phyloP scores from a whole-genome alignment of 1,140 invertebrate genomes.

The Euura saliciscinereae region DNA sequence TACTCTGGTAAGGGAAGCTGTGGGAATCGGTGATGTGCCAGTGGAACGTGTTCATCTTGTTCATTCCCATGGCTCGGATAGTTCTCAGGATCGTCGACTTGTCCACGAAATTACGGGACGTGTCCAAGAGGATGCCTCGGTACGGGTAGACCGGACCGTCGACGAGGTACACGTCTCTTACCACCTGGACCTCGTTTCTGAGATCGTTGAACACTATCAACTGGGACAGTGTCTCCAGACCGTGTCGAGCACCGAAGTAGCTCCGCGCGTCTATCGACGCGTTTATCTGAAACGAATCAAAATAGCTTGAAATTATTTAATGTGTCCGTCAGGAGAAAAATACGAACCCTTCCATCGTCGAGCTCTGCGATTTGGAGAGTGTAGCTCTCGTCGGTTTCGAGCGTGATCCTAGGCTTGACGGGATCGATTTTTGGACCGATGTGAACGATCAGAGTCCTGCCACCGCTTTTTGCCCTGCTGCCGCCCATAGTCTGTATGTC shows the following conservation, averaged over 20 bases:
- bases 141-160: conserved; percentile 78
- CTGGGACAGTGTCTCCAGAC: conserved; percentile 79
- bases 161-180: conserved; percentile 64
- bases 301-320: too few relatives aligned
- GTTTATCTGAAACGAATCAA: conserved; percentile 45
- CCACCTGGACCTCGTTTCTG: conserved; percentile 64
- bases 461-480: conserved; percentile 24
- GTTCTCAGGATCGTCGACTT: conserved; percentile 73
- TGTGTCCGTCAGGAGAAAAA: too few relatives aligned
- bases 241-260: conserved; percentile 79
- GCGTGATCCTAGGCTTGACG: conserved; percentile 46
- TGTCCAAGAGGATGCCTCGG: conserved; percentile 79
- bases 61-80: conserved; percentile 80
- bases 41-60: conserved; percentile 86
- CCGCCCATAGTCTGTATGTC: conserved; percentile 23
- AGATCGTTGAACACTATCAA: conserved; percentile 76
- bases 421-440: conserved; percentile 29
- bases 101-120: conserved; percentile 75
- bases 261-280: conserved; percentile 67
- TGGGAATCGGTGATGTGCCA: conserved; percentile 92
- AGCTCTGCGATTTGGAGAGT: conserved; percentile 58
- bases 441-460: conserved; percentile 43
- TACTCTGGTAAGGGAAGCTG: conserved; percentile 80
- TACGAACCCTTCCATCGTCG: conserved; percentile 55
- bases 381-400: conserved; percentile 75